A percentile compares a stretch with the other conserved stretches of the same genome.
Evolutionary conservation across 2,888 invertebrate species (phyloP).

Genomic region (Orthosia cruda): DNA sequence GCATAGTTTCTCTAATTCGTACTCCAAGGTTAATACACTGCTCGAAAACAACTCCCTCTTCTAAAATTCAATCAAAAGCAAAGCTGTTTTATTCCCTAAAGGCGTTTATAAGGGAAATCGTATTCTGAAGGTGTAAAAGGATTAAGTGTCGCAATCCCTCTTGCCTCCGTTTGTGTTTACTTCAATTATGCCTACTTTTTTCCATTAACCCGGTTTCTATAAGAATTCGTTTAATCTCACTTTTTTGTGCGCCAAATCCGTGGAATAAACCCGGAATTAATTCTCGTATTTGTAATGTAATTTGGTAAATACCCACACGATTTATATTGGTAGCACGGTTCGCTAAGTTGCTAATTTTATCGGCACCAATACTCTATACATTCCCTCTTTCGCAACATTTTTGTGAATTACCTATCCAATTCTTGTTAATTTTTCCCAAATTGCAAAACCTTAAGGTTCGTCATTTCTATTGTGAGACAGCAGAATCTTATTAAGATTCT

Average conservation of each 20-base stretch:
- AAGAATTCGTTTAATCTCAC: conserved; percentile 62
- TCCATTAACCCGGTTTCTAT: conserved; percentile 65
- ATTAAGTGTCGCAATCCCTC: conserved; percentile 56
- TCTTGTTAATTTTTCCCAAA: not conserved
- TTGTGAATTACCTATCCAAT: not conserved
- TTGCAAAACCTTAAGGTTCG: not conserved
- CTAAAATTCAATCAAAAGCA: conserved; percentile 69
- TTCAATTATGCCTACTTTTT: conserved; percentile 68
- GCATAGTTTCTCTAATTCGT: conserved; percentile 10
- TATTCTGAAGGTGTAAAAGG: conserved; percentile 68
- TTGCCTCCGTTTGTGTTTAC: conserved; percentile 55
- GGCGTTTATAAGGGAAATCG: conserved; percentile 66
- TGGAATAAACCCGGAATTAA: conserved; percentile 52
- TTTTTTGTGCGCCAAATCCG: conserved; percentile 47
- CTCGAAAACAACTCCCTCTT: conserved; percentile 49
- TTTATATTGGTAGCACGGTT: conserved; percentile 31
- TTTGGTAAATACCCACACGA: conserved; percentile 46
- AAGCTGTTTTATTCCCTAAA: conserved; percentile 65
- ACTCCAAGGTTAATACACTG: conserved; percentile 16
- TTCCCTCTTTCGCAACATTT: not conserved
- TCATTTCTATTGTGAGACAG: not conserved
- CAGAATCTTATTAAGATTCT: conserved; percentile 23
- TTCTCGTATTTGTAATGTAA: conserved; percentile 59
- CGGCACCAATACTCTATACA: not conserved
- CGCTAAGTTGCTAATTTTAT: conserved; percentile 18